Base-by-base conservation (phyloP, 2,888 invertebrate species). In the Phymatocera aterrima region DNA sequence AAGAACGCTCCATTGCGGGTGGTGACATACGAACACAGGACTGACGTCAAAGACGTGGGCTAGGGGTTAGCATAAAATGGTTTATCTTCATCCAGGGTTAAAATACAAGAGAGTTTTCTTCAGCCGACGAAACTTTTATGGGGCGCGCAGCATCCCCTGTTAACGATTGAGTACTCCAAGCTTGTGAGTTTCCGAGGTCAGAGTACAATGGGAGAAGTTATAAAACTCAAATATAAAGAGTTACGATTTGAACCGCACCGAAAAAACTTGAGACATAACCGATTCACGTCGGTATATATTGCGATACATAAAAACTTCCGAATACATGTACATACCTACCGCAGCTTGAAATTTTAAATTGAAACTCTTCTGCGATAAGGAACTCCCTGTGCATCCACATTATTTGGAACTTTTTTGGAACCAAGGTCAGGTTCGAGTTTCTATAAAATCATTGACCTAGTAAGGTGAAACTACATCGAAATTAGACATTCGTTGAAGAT, bases 191-290 rank as follows among this genome's bases (percentile, higher is more conserved):
- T 57, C n/a, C 15, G 57, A 57, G 28, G 57, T 57, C 57, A 57
- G 57, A 57, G 57, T 57, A 28, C 57, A 57, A 57, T 57, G 57
- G 28, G 28, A 57, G 15, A 57, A 57, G 28, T 57, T 57, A 57
- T 28, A 57, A 57, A 57, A 57, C 57, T 57, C 57, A 57, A 57
- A 57, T 57, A 57, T 28, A 28, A 57, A 57, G 28, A 57, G 57
- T 57, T 15, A 21, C 57, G 57, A 28, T 10, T 57, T 57, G 4
- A 28, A 57, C 28, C 28, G 24, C 28, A 28, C 28, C 57, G 12
- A 57, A 15, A 28, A 0, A 57, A 15, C 28, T 57, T 15, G 12
- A 57, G 57, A 57, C 15, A 12, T 15, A 57, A 28, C 57, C 57
- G 1, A 57, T 10, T 10, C 54, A 54, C 21, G 54, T n/a, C n/a